Conservation (phyloP, 2,888 invertebrate genomes). For the Folsomia manolachei region DNA sequence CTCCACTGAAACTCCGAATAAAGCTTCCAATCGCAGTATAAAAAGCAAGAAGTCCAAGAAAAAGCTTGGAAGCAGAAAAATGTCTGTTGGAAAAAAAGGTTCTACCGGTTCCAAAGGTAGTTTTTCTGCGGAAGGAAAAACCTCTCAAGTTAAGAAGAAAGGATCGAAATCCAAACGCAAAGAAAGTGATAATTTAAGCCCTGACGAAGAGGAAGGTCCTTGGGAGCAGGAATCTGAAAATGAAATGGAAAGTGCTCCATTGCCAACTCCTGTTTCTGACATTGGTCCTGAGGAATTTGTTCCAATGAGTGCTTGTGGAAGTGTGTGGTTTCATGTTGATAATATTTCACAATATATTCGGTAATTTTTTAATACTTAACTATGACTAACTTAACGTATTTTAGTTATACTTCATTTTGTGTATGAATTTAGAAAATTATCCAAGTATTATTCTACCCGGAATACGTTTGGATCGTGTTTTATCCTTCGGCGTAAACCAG, state of each 20-base stretch:
- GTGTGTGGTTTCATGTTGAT: conserved; percentile 32
- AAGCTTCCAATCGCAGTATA: not conserved
- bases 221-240: not conserved
- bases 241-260: not conserved
- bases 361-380: conserved; percentile 14
- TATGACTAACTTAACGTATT: too few species aligned
- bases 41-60: not conserved
- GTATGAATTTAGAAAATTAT: conserved; percentile 31
- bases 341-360: conserved; percentile 24
- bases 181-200: not conserved
- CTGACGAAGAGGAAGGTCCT: not conserved
- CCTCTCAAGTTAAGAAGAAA: not conserved
- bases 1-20: not conserved
- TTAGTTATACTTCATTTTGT: too few species aligned
- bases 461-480: conserved; percentile 30
- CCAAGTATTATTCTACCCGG: conserved; percentile 31
- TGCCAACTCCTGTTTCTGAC: not conserved
- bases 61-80: not conserved
- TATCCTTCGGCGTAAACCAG: conserved; percentile 22
- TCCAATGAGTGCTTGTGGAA: conserved; percentile 19
- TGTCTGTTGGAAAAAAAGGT: not conserved
- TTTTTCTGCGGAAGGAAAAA: not conserved
- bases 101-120: not conserved
- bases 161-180: not conserved
- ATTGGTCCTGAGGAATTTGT: conserved; percentile 3